Evolutionary conservation across 1,140 invertebrate genomes (phyloP).

Genomic region (Macrobrachium rosenbergii): DNA sequence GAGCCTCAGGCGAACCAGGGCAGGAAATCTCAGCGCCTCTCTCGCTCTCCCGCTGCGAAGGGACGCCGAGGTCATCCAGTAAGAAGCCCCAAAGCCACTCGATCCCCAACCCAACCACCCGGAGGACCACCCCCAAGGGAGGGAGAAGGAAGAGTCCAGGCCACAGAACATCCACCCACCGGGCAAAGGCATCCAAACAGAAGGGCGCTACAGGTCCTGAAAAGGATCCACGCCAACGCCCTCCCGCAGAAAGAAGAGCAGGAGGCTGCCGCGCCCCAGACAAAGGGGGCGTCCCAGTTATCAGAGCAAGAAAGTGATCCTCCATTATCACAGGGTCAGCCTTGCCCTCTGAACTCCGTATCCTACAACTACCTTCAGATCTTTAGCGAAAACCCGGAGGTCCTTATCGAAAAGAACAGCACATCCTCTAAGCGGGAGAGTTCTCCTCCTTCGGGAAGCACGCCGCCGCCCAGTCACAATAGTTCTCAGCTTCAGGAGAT

Average conservation of each 20-base stretch:
- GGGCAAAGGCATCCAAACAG: too few species aligned
- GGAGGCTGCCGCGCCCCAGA: too few species aligned
- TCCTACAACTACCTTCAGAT: too few species aligned
- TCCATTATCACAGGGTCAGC: too few species aligned
- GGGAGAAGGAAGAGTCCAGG: background rate
- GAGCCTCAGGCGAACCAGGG: background rate
- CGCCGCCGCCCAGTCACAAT: constrained; percentile 30
- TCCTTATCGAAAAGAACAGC: background rate
- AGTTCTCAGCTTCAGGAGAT: constrained; percentile 31
- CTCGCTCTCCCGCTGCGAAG: too few species aligned
- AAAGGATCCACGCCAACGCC: too few species aligned
- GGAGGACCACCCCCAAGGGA: background rate
- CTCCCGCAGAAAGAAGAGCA: too few species aligned
- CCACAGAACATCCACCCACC: background rate
- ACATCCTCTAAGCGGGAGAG: background rate
- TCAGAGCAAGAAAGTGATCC: too few species aligned
- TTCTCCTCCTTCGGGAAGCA: background rate
- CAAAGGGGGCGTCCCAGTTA: too few species aligned
- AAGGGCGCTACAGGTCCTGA: too few species aligned
- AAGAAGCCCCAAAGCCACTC: background rate
- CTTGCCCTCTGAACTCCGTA: too few species aligned
- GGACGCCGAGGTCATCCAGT: background rate
- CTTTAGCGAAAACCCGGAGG: background rate
- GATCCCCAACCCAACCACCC: background rate
- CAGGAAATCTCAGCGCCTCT: background rate